Evolutionary conservation across 2,113 vertebrate species (phyloP), one percentile per base, ranked within the genome.

Genomic region (Vanacampus margaritifer): DNA sequence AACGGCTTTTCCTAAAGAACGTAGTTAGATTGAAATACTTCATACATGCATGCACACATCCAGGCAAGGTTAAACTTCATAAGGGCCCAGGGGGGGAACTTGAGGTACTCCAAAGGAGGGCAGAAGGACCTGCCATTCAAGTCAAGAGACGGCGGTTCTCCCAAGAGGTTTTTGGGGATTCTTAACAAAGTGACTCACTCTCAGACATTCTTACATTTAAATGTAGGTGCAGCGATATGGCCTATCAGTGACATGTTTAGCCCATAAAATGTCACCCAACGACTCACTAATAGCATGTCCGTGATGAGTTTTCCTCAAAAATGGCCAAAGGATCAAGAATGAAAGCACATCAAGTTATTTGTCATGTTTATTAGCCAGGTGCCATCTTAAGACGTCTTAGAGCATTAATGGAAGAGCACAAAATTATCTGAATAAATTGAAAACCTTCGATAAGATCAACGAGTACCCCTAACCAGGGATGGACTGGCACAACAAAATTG

Each of bases 41-140:
- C 70, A 73, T 73, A 19, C 48, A 65, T 66, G 6, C 68, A 70
- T 78, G 66, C 46, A 73, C 72, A 67, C 68, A 73, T 54, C 69
- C 24, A 82, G 70, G 67, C 74, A 89, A 86, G 87, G 86, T 89
- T 85, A 80, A 75, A 75, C 79, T 79, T 76, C 60, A 74, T 75
- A 74, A 62, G 69, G 71, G 10, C 65, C 76, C 82, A 65, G 54
- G 69, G 81, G 80, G 78, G 68, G 78, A 79, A 67, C 67, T 78
- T 69, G 65, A 54, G 65, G 79, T 32, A 76, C 69, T 84, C 81
- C 76, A 85, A 85, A 84, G 87, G 76, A 87, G 74, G 62, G 79
- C 85, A 72, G 48, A 87, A 65, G 77, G 79, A 84, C 69, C 73
- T 81, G 75, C 73, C 76, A 87, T 85, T 83, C 80, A 83, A 81